phyloP scores from a whole-genome alignment of 2,113 vertebrate species.

The Rhodinocichla rosea region DNA sequence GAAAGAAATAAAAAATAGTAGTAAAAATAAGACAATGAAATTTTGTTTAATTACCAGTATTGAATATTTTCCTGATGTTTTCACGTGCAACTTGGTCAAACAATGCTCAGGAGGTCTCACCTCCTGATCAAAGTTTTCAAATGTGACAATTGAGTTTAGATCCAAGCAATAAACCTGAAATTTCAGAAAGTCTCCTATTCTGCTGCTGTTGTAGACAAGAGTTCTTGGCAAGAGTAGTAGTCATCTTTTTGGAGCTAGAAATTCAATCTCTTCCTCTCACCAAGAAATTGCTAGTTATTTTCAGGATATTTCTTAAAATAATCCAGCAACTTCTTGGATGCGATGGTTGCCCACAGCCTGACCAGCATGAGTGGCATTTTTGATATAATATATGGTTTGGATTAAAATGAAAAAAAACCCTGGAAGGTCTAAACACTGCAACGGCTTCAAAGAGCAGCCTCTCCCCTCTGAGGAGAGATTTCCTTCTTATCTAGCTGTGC shows the following conservation, averaged over 20 bases:
- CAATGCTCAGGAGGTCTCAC: background rate
- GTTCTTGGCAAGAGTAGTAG: background rate
- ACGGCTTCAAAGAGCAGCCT: conserved; percentile 17
- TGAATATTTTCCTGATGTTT: background rate
- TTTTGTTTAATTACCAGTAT: background rate
- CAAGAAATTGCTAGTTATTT: background rate
- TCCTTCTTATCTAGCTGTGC: conserved; percentile 43
- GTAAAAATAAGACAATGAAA: background rate
- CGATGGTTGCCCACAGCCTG: background rate
- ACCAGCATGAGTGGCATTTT: background rate
- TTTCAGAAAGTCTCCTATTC: background rate
- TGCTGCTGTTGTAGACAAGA: background rate
- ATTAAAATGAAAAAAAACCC: background rate
- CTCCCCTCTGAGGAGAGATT: background rate
- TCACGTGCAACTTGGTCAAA: background rate
- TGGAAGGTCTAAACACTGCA: conserved; percentile 19
- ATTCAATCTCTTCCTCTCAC: background rate
- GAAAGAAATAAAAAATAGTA: background rate
- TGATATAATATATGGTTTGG: background rate
- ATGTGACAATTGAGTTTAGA: background rate
- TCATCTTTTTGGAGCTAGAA: background rate
- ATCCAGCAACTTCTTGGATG: background rate
- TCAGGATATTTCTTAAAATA: background rate
- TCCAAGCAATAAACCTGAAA: background rate
- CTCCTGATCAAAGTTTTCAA: background rate